Evolutionary conservation across 1,140 invertebrate genomes (phyloP).

Genomic region (Papilio machaon): DNA sequence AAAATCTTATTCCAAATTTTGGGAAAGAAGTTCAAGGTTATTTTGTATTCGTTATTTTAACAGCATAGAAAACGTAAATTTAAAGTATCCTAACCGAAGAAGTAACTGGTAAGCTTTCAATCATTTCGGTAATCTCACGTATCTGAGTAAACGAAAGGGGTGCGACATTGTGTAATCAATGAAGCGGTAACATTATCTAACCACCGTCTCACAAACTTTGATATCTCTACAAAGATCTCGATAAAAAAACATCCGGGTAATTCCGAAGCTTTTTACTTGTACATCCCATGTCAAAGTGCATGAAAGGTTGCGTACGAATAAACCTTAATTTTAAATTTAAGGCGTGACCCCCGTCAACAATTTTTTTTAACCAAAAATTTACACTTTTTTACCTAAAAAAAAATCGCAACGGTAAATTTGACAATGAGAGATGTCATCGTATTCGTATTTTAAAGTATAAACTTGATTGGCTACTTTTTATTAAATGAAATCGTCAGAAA

Average conservation of each 20-base stretch:
- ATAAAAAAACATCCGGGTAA: constrained; percentile 67
- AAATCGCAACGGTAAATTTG: constrained; percentile 67
- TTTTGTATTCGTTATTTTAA: constrained; percentile 7
- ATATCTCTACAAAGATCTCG: constrained; percentile 77
- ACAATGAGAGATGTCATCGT: constrained; percentile 70
- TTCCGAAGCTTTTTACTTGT: constrained; percentile 66
- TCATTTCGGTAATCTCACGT: constrained; percentile 65
- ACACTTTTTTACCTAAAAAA: constrained; percentile 72
- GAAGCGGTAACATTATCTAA: constrained; percentile 68
- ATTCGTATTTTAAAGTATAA: constrained; percentile 75
- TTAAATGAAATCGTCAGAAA: constrained; percentile 62
- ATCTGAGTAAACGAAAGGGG: constrained; percentile 69
- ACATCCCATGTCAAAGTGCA: constrained; percentile 80
- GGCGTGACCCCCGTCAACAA: constrained; percentile 80
- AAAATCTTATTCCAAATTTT: background rate
- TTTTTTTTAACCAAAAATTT: constrained; percentile 69
- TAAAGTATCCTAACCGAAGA: constrained; percentile 9
- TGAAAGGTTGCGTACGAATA: constrained; percentile 74
- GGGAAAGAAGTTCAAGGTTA: background rate
- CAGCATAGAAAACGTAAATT: constrained; percentile 12
- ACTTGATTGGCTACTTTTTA: constrained; percentile 79
- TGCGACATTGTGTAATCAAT: constrained; percentile 58
- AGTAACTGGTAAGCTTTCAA: constrained; percentile 44
- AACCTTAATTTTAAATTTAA: constrained; percentile 77
- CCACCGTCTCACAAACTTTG: constrained; percentile 70